These are phyloP conservation scores for Melanerpes aurifrons DNA, from an alignment of 2,113 vertebrate genomes.

Conservation along the genomic window DNA sequence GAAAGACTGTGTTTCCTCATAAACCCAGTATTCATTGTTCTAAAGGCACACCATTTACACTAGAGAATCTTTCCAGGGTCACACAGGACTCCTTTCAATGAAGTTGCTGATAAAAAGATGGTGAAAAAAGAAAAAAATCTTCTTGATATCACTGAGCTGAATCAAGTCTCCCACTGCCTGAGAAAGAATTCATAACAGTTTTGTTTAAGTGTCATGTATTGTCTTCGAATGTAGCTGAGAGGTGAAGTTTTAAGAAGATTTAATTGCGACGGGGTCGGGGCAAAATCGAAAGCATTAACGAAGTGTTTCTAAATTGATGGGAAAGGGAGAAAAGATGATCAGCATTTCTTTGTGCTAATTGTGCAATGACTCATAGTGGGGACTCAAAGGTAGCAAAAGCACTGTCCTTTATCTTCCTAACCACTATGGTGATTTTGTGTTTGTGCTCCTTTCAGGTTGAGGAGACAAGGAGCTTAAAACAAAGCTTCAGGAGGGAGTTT, in stretches of 20 bases:
- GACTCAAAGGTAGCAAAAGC: neutral
- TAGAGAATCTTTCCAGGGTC: neutral
- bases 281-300: neutral
- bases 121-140: neutral
- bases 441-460: neutral
- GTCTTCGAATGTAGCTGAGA: neutral
- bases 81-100: neutral
- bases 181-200: neutral
- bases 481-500: neutral
- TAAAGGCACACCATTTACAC: neutral
- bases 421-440: neutral
- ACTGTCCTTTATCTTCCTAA: neutral
- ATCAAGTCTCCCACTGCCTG: neutral
- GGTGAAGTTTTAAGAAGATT: neutral
- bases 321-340: neutral
- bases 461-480: neutral
- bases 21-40: neutral
- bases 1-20: neutral
- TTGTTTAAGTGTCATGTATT: neutral
- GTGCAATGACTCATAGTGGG: neutral
- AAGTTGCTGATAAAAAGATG: neutral
- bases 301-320: neutral
- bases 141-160: neutral
- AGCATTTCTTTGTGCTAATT: neutral
- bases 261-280: neutral